A percentile compares a stretch with the other conserved stretches of the same genome.
phyloP scores from a whole-genome alignment of 2,113 vertebrate genomes.

The Cairina moschata region DNA sequence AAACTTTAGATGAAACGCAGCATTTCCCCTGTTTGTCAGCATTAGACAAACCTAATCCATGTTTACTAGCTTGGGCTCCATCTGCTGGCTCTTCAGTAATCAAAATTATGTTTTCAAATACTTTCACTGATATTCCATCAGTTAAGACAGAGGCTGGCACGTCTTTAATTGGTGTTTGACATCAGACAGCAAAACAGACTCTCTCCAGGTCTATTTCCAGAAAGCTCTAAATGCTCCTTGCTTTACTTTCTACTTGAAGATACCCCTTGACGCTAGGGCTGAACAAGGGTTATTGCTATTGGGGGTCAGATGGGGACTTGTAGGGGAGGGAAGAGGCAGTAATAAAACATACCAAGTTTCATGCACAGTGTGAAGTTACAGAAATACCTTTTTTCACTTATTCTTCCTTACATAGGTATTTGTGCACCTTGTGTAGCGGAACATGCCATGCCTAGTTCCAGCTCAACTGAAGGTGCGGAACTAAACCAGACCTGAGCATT shows the following conservation, averaged over 20 bases:
- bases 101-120: not conserved
- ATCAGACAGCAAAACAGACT: not conserved
- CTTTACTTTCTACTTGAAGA: not conserved
- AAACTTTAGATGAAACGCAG: not conserved
- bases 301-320: not conserved
- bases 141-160: not conserved
- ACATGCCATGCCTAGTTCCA: not conserved
- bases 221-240: not conserved
- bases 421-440: too few relatives aligned
- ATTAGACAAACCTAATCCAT: not conserved
- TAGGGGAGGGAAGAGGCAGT: not conserved
- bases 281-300: not conserved
- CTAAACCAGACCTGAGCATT: not conserved
- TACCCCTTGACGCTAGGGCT: not conserved
- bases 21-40: not conserved
- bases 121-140: not conserved
- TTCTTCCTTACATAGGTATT: not conserved
- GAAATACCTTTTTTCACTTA: not conserved
- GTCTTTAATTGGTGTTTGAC: not conserved
- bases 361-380: not conserved
- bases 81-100: slow-evolving; percentile 56
- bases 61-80: slow-evolving; percentile 65
- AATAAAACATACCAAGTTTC: not conserved
- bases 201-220: not conserved
- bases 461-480: not conserved